These are phyloP conservation scores for Tipula helvola DNA, from an alignment of 2,888 invertebrate species.

Conservation along the genomic window DNA sequence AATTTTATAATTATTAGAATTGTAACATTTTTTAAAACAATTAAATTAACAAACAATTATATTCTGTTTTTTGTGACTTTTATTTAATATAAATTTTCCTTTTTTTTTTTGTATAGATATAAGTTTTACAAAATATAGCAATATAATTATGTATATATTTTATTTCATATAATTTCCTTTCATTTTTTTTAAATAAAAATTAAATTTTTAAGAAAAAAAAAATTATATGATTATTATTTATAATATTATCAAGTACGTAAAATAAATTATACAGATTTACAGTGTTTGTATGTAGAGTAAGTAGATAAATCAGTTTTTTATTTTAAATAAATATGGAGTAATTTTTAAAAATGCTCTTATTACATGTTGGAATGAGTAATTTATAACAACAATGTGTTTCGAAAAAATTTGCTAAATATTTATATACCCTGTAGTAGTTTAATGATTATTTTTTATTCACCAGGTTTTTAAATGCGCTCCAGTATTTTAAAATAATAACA, in stretches of 20 bases:
- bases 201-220: not conserved
- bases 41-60: not conserved
- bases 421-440: not conserved
- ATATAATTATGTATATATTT: not conserved
- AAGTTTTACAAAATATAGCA: constrained; percentile 4
- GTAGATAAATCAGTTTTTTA: not conserved
- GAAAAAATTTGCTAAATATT: not conserved
- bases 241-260: not conserved
- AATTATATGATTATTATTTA: not conserved
- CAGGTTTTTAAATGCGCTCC: not conserved
- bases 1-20: too few relatives aligned
- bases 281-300: not conserved
- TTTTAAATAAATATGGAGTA: not conserved
- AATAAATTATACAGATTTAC: not conserved
- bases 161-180: not conserved
- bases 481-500: not conserved
- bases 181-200: not conserved
- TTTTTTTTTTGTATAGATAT: not conserved
- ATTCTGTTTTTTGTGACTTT: not conserved
- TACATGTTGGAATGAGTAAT: not conserved
- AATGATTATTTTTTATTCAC: not conserved
- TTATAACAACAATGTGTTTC: not conserved
- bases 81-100: not conserved
- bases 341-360: not conserved
- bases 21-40: too few relatives aligned